Evolutionary conservation across 2,113 vertebrate species (phyloP).

Genomic region (Malurus alboscapulatus): DNA sequence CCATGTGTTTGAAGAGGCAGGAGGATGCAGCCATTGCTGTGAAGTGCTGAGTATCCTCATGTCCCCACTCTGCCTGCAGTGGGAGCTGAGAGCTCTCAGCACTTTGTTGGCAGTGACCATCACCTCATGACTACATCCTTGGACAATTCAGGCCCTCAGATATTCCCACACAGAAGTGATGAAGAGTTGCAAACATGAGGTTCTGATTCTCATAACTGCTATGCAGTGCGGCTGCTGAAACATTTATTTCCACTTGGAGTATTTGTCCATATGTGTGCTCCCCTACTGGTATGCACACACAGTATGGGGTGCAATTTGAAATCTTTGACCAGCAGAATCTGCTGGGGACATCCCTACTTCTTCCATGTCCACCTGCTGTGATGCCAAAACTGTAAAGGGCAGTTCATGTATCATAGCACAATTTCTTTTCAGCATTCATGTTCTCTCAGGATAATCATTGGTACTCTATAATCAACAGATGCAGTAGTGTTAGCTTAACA

Average conservation of each 20-base stretch:
- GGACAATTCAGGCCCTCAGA: constrained; percentile 1
- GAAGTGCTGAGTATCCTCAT: neutral
- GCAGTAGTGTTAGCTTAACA: neutral
- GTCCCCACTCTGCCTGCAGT: neutral
- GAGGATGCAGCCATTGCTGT: neutral
- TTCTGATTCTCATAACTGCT: constrained; percentile 28
- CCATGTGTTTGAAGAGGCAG: neutral
- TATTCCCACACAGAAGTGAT: constrained; percentile 5
- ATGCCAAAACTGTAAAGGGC: neutral
- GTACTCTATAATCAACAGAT: neutral
- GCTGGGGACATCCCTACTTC: neutral
- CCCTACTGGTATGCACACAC: neutral
- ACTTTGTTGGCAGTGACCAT: neutral
- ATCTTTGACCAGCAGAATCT: neutral
- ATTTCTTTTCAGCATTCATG: neutral
- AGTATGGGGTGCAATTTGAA: neutral
- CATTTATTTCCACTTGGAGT: neutral
- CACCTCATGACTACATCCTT: neutral
- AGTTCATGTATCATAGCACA: neutral
- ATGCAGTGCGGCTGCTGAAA: neutral
- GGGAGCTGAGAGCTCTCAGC: neutral
- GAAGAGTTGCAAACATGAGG: constrained; percentile 22
- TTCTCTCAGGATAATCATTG: neutral
- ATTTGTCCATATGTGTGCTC: neutral
- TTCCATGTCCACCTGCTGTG: neutral